These are phyloP conservation scores for Ashinkailepas kermadecensis DNA, from an alignment of 2,888 invertebrate species.

Conservation along the genomic window DNA sequence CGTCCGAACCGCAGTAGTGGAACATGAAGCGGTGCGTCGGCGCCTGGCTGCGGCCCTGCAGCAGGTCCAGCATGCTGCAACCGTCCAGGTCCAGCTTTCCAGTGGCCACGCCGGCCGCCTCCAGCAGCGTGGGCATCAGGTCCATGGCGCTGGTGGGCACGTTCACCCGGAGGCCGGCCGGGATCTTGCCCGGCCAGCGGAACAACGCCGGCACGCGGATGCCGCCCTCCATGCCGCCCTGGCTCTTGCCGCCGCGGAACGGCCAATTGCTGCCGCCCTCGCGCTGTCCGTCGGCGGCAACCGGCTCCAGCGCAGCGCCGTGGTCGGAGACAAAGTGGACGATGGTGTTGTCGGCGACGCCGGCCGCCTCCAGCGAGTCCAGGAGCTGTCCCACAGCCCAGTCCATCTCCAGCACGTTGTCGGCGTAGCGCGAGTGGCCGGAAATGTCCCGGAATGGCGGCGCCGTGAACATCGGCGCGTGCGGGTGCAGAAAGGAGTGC, in stretches of 20 bases:
- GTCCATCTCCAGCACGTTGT: slow-evolving; percentile 47
- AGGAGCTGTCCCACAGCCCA: slow-evolving; percentile 47
- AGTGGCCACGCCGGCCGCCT: slow-evolving; percentile 38
- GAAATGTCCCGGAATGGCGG: slow-evolving; percentile 43
- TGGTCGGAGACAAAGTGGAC: slow-evolving; percentile 49
- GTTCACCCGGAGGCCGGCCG: slow-evolving; percentile 40
- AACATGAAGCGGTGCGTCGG: neutral
- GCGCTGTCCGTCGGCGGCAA: slow-evolving; percentile 29
- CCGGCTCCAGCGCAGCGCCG: slow-evolving; percentile 32
- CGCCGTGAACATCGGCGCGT: slow-evolving; percentile 56
- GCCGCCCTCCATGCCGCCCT: slow-evolving; percentile 45
- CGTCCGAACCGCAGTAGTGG: slow-evolving; percentile 22
- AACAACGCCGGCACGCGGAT: slow-evolving; percentile 49
- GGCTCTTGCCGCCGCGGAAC: slow-evolving; percentile 35
- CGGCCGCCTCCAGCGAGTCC: slow-evolving; percentile 37
- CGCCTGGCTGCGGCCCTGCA: neutral
- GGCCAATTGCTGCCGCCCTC: slow-evolving; percentile 35
- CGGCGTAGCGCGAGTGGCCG: slow-evolving; percentile 30
- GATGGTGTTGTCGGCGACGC: slow-evolving; percentile 41
- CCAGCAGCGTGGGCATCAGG: slow-evolving; percentile 41
- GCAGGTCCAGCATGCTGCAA: slow-evolving; percentile 20
- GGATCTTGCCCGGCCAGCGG: slow-evolving; percentile 48
- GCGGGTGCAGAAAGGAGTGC: slow-evolving; percentile 51
- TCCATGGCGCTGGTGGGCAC: slow-evolving; percentile 42
- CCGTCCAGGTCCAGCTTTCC: slow-evolving; percentile 14